Evolutionary conservation across 2,797 vertebrate species (phyloP).

Genomic region (Pseudomugil tenellus): DNA sequence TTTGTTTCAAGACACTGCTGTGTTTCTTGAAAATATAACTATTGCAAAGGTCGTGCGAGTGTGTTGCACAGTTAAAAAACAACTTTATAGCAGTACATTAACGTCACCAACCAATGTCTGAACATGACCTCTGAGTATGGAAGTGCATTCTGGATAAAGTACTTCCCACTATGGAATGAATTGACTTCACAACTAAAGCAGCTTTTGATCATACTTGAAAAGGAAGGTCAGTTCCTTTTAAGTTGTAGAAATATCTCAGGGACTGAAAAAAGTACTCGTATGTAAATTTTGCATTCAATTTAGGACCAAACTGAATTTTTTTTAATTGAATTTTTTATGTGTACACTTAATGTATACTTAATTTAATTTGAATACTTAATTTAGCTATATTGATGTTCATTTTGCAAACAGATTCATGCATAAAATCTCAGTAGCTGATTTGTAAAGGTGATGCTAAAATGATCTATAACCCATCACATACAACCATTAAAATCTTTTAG

Average conservation of each 20-base stretch:
- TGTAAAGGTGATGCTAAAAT: not conserved
- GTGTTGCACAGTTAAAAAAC: too few species aligned
- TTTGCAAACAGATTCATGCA: constrained; percentile 2
- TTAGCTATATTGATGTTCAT: not conserved
- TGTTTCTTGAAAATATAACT: not conserved
- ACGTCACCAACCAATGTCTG: too few species aligned
- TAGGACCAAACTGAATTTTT: not conserved
- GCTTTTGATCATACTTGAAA: not conserved
- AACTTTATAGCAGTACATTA: too few species aligned
- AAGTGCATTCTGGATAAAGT: too few species aligned
- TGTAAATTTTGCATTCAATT: not conserved
- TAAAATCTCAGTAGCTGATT: not conserved
- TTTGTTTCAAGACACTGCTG: not conserved
- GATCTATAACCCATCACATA: not conserved
- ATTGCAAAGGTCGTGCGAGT: too few species aligned
- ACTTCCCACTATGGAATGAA: too few species aligned
- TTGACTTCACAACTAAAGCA: too few species aligned
- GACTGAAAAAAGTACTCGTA: not conserved
- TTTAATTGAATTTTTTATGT: too few species aligned
- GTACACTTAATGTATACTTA: too few species aligned
- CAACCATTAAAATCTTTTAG: not conserved
- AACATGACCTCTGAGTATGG: too few species aligned
- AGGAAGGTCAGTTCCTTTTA: not conserved
- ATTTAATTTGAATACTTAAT: not conserved
- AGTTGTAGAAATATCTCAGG: not conserved